phyloP scores from a whole-genome alignment of 2,113 vertebrate genomes.

The Puffinus mauretanicus region DNA sequence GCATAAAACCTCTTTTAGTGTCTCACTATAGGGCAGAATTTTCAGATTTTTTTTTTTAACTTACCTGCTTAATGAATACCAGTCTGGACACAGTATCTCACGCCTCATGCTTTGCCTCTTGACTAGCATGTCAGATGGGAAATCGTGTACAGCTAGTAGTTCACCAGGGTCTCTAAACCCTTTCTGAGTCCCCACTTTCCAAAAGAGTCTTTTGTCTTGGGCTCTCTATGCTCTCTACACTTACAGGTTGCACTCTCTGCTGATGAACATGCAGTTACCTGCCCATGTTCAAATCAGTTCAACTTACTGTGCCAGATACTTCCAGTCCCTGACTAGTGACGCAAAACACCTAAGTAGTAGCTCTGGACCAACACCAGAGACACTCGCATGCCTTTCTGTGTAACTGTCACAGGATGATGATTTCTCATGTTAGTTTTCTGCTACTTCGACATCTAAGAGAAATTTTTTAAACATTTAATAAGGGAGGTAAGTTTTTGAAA shows the following conservation, averaged over 20 bases:
- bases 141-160: fast-evolving
- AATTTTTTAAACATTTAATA: not conserved
- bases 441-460: not conserved
- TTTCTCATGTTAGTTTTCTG: not conserved
- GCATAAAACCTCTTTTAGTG: not conserved
- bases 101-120: not conserved
- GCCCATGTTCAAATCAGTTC: not conserved
- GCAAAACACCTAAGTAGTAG: not conserved
- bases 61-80: not conserved
- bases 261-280: not conserved
- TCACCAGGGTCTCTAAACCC: not conserved
- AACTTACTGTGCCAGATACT: not conserved
- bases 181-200: not conserved
- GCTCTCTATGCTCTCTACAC: not conserved
- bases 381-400: not conserved
- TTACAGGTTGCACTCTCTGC: not conserved
- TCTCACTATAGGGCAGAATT: not conserved
- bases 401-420: not conserved
- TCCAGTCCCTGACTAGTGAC: not conserved
- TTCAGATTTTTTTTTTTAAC: not conserved
- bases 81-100: not conserved
- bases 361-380: not conserved
- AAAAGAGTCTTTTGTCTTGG: not conserved
- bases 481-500: not conserved
- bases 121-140: not conserved